phyloP scores from a whole-genome alignment of 2,888 invertebrate genomes.

The Drosophila mercatorum region DNA sequence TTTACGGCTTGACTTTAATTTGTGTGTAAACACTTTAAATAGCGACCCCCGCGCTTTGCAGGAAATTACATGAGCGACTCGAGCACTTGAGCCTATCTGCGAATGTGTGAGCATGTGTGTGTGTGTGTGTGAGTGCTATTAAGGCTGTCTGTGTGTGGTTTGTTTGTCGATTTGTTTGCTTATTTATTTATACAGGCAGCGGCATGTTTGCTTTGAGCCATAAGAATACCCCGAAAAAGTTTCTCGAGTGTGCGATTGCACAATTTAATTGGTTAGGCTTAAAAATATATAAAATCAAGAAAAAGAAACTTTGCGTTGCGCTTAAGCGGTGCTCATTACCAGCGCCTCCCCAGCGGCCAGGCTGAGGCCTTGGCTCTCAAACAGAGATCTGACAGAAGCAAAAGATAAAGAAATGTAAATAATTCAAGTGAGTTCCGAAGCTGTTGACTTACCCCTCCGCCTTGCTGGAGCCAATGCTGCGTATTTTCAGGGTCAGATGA shows the following conservation, averaged over 20 bases:
- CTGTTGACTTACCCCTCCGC: slow-evolving; percentile 44
- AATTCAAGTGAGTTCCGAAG: background rate
- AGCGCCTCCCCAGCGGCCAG: slow-evolving; percentile 66
- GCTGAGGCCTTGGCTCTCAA: slow-evolving; percentile 40
- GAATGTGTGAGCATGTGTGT: slow-evolving; percentile 10
- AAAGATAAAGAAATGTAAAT: background rate
- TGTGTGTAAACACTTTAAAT: slow-evolving; percentile 78
- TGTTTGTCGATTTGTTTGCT: slow-evolving; percentile 65
- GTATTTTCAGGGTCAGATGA: slow-evolving; percentile 41
- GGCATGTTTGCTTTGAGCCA: slow-evolving; percentile 57
- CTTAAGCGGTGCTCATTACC: slow-evolving; percentile 49
- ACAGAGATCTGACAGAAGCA: slow-evolving; percentile 31
- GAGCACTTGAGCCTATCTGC: slow-evolving; percentile 55
- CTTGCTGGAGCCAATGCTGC: slow-evolving; percentile 57
- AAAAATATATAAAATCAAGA: slow-evolving; percentile 6
- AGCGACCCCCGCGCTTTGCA: slow-evolving; percentile 19
- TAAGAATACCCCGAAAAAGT: slow-evolving; percentile 27
- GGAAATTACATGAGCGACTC: slow-evolving; percentile 37
- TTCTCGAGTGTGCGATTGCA: slow-evolving; percentile 27
- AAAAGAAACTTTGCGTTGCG: slow-evolving; percentile 14
- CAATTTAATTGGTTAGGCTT: slow-evolving; percentile 46
- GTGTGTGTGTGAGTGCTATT: slow-evolving; percentile 9
- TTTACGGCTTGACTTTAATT: slow-evolving; percentile 73
- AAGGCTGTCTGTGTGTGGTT: slow-evolving; percentile 53
- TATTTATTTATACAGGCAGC: slow-evolving; percentile 60